Conservation (phyloP, 1,140 invertebrate species). For the Monochamus saltuarius region DNA sequence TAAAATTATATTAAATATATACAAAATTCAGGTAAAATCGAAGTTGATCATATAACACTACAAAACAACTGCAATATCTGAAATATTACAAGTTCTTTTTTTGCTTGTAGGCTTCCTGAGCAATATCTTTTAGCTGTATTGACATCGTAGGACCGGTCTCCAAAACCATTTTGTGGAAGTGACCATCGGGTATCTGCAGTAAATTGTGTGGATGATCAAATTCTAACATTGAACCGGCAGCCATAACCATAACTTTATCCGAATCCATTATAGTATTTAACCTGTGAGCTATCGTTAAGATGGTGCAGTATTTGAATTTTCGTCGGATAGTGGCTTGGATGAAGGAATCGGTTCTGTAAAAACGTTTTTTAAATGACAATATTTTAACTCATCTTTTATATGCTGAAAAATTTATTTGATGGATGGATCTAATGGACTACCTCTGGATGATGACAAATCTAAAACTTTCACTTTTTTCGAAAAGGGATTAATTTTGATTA, state of each 20-base stretch:
- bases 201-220: constrained; percentile 43
- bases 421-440: no score
- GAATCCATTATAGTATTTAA: constrained; percentile 29
- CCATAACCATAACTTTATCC: constrained; percentile 50
- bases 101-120: neutral
- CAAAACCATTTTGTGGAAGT: constrained; percentile 1
- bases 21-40: no score
- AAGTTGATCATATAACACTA: no score
- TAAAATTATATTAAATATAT: no score
- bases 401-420: no score
- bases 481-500: no score
- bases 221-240: constrained; percentile 46
- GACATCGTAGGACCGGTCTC: neutral
- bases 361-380: constrained; percentile 36
- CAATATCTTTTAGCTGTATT: neutral
- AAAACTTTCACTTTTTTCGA: no score
- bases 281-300: no score
- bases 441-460: no score
- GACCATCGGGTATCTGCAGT: neutral
- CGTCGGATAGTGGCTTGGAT: constrained; percentile 62
- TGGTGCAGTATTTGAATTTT: constrained; percentile 55
- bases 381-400: no score
- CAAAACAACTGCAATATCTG: no score
- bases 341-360: constrained; percentile 57
- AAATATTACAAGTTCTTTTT: neutral